Conservation (phyloP, 2,888 invertebrate genomes). For the Epistrophe grossulariae region DNA sequence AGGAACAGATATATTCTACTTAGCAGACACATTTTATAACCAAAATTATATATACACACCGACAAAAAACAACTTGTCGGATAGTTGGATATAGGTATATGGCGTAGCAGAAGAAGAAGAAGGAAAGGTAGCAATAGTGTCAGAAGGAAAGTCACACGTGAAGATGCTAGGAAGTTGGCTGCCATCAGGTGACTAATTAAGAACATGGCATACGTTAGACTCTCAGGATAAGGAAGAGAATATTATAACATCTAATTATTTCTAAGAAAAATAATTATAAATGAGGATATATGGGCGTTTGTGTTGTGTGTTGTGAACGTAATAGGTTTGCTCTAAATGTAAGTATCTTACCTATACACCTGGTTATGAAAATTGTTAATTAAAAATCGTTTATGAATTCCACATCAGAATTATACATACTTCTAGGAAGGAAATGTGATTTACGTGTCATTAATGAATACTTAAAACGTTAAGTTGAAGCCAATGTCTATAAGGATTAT, state of each 20-base stretch:
- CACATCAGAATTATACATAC: not conserved
- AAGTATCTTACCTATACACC: not conserved
- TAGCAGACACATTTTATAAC: conserved; percentile 1
- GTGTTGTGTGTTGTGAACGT: not conserved
- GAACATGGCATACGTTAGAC: conserved; percentile 16
- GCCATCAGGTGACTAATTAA: conserved; percentile 50
- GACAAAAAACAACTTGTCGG: not conserved
- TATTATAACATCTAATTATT: conserved; percentile 25
- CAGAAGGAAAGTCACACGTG: conserved; percentile 25
- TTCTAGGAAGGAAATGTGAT: conserved; percentile 11
- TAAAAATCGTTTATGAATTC: conserved; percentile 15
- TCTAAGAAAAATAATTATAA: not conserved
- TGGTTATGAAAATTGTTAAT: conserved; percentile 24
- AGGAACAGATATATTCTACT: not conserved
- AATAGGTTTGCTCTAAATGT: conserved; percentile 26
- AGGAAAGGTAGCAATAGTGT: not conserved
- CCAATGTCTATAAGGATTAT: not conserved
- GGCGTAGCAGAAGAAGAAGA: not conserved
- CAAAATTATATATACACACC: conserved; percentile 4
- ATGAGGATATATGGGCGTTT: not conserved
- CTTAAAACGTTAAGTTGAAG: not conserved
- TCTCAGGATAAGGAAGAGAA: conserved; percentile 33
- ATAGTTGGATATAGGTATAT: not conserved
- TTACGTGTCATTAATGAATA: conserved; percentile 13
- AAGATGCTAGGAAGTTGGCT: conserved; percentile 33